Conservation (phyloP, 2,113 vertebrate species). For the Pungitius pungitius region DNA sequence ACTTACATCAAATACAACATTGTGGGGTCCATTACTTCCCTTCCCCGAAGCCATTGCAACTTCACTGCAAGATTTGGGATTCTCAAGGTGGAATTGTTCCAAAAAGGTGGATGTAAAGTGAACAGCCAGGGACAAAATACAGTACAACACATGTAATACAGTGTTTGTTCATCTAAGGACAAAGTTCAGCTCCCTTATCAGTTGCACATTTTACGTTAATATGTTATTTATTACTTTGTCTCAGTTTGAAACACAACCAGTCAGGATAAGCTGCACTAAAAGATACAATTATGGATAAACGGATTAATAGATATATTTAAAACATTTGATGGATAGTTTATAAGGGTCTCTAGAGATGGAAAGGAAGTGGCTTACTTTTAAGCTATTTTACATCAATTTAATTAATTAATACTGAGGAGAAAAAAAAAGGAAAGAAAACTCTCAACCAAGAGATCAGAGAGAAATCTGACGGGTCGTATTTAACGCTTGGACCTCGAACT, state of each 20-base stretch:
- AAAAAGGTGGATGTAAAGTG: neutral
- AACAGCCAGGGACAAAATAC: neutral
- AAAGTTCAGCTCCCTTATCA: conserved; percentile 1
- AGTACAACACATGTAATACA: neutral
- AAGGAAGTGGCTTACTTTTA: neutral
- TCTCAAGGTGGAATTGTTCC: neutral
- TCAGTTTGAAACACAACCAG: no score
- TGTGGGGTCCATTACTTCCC: conserved; percentile 1
- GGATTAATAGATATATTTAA: neutral
- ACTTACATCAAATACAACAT: conserved; percentile 60
- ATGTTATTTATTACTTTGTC: neutral
- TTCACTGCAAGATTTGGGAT: neutral
- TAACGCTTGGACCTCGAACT: conserved; percentile 4
- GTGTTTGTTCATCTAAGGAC: neutral
- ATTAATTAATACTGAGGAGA: neutral
- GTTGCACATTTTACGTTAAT: neutral
- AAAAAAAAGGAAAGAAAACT: neutral
- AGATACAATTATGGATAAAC: neutral
- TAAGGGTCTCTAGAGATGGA: neutral
- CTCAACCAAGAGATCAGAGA: neutral
- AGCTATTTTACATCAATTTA: neutral
- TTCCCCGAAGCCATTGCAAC: conserved; percentile 13
- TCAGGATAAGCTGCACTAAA: neutral
- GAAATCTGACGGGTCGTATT: conserved; percentile 12
- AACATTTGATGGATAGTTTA: no score